These are phyloP conservation scores for Gonocerus acuteangulatus DNA, from an alignment of 2,888 invertebrate genomes.

Conservation along the genomic window DNA sequence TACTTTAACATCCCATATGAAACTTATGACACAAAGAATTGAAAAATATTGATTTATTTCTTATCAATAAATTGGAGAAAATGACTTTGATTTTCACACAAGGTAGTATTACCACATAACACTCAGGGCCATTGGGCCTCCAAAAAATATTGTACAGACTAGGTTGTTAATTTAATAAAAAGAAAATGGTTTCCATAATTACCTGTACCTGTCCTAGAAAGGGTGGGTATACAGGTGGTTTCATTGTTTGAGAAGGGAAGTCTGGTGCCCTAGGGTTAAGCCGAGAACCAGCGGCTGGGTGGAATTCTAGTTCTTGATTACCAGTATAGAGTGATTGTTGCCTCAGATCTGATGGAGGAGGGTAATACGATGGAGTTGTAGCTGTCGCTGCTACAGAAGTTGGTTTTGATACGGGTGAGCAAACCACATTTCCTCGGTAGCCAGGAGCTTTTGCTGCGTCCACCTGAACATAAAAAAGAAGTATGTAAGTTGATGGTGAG, in stretches of 20 bases:
- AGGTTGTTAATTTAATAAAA: too few relatives aligned
- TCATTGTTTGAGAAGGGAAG: constrained; percentile 53
- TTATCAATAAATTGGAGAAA: too few relatives aligned
- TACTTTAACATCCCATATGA: too few relatives aligned
- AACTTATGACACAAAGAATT: too few relatives aligned
- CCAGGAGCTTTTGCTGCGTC: constrained; percentile 88
- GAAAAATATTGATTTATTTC: too few relatives aligned
- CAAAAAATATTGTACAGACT: too few relatives aligned
- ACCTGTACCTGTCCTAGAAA: constrained; percentile 12
- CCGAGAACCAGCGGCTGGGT: constrained; percentile 48
- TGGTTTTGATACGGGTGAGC: constrained; percentile 59
- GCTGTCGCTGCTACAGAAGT: constrained; percentile 36
- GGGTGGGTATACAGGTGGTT: constrained; percentile 29
- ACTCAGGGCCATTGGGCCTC: too few relatives aligned
- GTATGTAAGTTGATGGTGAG: too few relatives aligned
- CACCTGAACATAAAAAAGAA: constrained; percentile 47
- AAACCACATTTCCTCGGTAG: constrained; percentile 70
- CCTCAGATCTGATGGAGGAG: constrained; percentile 19
- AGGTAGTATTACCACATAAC: too few relatives aligned
- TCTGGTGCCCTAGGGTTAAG: constrained; percentile 76
- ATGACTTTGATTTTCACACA: too few relatives aligned
- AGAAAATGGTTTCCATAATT: too few relatives aligned
- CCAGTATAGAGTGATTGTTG: not conserved
- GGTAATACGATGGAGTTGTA: constrained; percentile 39
- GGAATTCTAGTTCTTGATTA: constrained; percentile 29